Conservation (phyloP, 2,113 vertebrate species). For the Plectropomus leopardus region DNA sequence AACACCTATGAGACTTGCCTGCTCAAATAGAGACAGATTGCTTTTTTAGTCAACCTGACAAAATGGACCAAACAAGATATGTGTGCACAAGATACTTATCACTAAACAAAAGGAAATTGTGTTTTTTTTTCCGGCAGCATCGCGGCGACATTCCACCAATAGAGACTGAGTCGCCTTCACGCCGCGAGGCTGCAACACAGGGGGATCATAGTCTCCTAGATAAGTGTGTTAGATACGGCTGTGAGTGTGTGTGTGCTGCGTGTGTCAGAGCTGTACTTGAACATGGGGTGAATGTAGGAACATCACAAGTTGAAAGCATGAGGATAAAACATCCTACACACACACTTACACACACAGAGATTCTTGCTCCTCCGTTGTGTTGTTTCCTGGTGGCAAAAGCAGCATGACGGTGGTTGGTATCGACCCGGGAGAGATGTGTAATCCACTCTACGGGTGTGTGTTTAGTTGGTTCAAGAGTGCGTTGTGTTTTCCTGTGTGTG, state of each 20-base stretch:
- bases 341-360: background rate
- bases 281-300: constrained; percentile 36
- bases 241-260: background rate
- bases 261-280: constrained; percentile 44
- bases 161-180: constrained; percentile 28
- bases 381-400: constrained; percentile 57
- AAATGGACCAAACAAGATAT: constrained; percentile 22
- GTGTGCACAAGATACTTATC: constrained; percentile 61
- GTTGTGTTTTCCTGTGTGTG: constrained; percentile 53
- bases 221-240: constrained; percentile 63
- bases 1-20: background rate
- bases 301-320: constrained; percentile 43
- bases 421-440: constrained; percentile 61
- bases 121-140: constrained; percentile 55
- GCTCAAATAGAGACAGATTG: background rate
- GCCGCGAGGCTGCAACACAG: constrained; percentile 56
- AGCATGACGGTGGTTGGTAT: constrained; percentile 59
- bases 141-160: constrained; percentile 12
- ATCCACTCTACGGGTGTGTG: constrained; percentile 65
- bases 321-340: constrained; percentile 13
- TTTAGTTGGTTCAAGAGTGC: constrained; percentile 49
- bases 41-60: constrained; percentile 34
- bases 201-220: constrained; percentile 52
- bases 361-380: constrained; percentile 17
- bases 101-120: constrained; percentile 62